Percentiles rank a stretch among this genome's conserved stretches.
These are phyloP conservation scores for Ferdinandea cuprea DNA, from an alignment of 2,888 invertebrate genomes.

Conservation along the genomic window DNA sequence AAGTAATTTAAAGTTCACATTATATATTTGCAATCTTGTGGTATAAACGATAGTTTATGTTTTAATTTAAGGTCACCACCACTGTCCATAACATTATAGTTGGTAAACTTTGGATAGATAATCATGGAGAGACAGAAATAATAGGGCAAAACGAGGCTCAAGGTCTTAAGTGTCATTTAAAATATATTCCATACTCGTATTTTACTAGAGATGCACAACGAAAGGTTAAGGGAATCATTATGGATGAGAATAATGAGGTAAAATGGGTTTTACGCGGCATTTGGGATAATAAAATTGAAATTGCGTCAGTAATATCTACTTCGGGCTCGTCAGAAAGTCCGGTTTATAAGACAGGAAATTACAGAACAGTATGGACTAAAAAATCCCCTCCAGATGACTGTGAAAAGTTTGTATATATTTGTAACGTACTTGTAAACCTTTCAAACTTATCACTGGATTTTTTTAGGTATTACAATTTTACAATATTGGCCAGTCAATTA, in stretches of 20 bases:
- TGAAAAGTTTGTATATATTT: constrained; percentile 85
- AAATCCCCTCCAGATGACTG: constrained; percentile 88
- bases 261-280: constrained; percentile 92
- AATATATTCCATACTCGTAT: constrained; percentile 99
- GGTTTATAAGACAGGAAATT: constrained; percentile 95
- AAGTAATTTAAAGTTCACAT: constrained; percentile 85
- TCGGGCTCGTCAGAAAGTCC: constrained; percentile 87
- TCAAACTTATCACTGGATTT: no score
- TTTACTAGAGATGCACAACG: constrained; percentile 98
- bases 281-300: constrained; percentile 98
- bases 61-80: constrained; percentile 89
- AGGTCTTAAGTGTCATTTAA: constrained; percentile 97
- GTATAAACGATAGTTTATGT: background rate
- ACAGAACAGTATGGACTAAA: constrained; percentile 93
- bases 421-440: background rate
- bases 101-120: constrained; percentile 99
- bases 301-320: constrained; percentile 91
- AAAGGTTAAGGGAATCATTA: constrained; percentile 92
- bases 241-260: constrained; percentile 88
- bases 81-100: constrained; percentile 99
- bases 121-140: constrained; percentile 99
- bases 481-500: constrained; percentile 96
- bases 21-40: background rate
- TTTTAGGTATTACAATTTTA: constrained; percentile 93
- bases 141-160: constrained; percentile 91